phyloP scores from a whole-genome alignment of 1,140 invertebrate species.

The Drosophila littoralis region DNA sequence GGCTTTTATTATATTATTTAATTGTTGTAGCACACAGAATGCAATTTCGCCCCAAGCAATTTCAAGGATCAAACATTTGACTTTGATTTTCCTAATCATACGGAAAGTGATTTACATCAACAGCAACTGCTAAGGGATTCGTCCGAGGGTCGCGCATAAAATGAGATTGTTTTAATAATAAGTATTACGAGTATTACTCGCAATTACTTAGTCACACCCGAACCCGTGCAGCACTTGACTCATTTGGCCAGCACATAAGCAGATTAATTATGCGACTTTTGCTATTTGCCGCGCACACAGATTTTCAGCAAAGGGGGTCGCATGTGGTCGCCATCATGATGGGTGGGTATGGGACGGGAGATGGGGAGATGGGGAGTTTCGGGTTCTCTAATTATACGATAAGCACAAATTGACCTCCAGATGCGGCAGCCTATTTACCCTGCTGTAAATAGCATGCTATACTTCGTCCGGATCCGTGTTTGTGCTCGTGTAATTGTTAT shows the following conservation, averaged over 20 bases:
- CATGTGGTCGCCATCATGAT: slow-evolving; percentile 54
- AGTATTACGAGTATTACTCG: slow-evolving; percentile 52
- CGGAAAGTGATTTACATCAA: slow-evolving; percentile 53
- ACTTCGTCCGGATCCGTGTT: not conserved
- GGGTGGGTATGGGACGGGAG: slow-evolving; percentile 1
- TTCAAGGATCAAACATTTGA: no score
- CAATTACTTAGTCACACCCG: slow-evolving; percentile 77
- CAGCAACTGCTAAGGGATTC: slow-evolving; percentile 41
- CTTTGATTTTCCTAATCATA: not conserved
- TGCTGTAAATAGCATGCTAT: not conserved
- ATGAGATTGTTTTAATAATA: slow-evolving; percentile 75
- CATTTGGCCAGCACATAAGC: slow-evolving; percentile 62
- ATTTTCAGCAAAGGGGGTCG: slow-evolving; percentile 33
- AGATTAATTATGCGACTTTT: slow-evolving; percentile 80
- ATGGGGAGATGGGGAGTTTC: slow-evolving; percentile 4
- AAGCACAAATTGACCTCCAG: slow-evolving; percentile 72
- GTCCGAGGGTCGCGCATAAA: slow-evolving; percentile 40
- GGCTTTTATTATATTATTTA: not conserved
- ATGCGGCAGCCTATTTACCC: slow-evolving; percentile 31
- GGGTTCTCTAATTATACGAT: slow-evolving; percentile 70
- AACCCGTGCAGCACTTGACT: slow-evolving; percentile 21
- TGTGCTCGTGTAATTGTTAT: slow-evolving; percentile 61
- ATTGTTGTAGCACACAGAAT: not conserved
- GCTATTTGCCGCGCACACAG: slow-evolving; percentile 46
- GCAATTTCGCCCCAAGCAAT: no score